phyloP scores from a whole-genome alignment of 2,797 vertebrate genomes.

The Coluber constrictor region DNA sequence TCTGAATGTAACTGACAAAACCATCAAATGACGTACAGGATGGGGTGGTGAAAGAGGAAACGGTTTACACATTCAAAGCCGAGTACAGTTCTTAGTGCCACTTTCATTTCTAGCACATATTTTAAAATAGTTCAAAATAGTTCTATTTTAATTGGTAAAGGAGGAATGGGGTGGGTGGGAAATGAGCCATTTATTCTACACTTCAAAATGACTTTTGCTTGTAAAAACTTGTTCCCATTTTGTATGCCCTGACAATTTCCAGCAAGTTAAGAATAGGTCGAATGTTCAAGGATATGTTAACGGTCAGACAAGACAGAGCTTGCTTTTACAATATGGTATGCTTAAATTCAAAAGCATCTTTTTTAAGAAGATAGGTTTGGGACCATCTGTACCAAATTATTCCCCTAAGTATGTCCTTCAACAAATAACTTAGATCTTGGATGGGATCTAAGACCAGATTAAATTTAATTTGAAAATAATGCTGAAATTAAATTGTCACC shows the following conservation, averaged over 20 bases:
- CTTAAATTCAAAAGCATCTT: not conserved
- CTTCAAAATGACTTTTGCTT: not conserved
- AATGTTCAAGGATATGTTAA: slow-evolving; percentile 15
- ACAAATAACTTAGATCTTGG: not conserved
- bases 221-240: slow-evolving; percentile 13
- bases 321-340: slow-evolving; percentile 3
- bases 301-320: slow-evolving; percentile 8
- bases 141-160: not conserved
- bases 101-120: not conserved
- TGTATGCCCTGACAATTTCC: slow-evolving; percentile 3
- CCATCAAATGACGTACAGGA: not conserved
- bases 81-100: not conserved
- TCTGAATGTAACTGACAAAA: not conserved
- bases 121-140: not conserved
- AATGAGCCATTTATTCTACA: not conserved
- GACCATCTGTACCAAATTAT: too few relatives aligned
- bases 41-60: not conserved
- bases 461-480: accelerated
- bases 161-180: not conserved
- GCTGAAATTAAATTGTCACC: not conserved
- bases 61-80: not conserved
- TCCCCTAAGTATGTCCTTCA: not conserved
- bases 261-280: slow-evolving; percentile 19
- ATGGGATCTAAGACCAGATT: not conserved
- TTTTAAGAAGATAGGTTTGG: not conserved